Base-by-base conservation (phyloP, 2,113 vertebrate genomes). In the Puffinus mauretanicus region DNA sequence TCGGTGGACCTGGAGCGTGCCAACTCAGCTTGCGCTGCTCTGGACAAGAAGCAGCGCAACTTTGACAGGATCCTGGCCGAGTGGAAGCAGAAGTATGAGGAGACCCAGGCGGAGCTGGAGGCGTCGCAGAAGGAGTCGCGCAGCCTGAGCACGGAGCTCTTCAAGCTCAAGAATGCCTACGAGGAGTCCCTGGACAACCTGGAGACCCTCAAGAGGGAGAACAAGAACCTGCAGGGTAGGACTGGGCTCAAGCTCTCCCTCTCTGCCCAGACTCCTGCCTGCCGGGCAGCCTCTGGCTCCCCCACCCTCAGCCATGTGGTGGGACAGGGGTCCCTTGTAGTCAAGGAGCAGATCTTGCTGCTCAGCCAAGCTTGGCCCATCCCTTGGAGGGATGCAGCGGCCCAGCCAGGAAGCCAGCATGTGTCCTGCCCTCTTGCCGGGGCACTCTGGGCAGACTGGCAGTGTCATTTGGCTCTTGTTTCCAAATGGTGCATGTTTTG, bases 141-240 rank as follows among this genome's bases (percentile, higher is more conserved):
- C 5, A 86, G 98, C 86, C 97, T 99, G n/a, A 99, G 99, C 97
- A 99, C 99, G 0, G 99, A 99, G 96, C 99, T 99, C 71, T 99
- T 99, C 95, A 99, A 99, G 82, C 98, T 99, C 83, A 99, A 99
- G 96, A 99, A 99, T 9, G 98, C 98, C 82, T 99, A 99, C 0
- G 99, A 99, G 94, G 99, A 99, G 97, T 98, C 98, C 6, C 95
- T 99, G 32, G 99, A 99, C 79, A 98, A 99, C 91, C 97, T 99
- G 94, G 99, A 99, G 97, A 99, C 98, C 2, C 96, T 99, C 85
- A 99, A 98, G 97, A 97, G 99, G 64, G 99, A 99, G 97, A 99
- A 99, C 97, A 99, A 99, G 98, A 99, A 99, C 96, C 97, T 99
- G 34, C 99, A 99, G 96, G 99, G 99, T 99, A 98, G 11, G 90